Evolutionary conservation across 2,113 vertebrate genomes (phyloP), one percentile per base, ranked within the genome.

Genomic region (Bujurquina vittata): DNA sequence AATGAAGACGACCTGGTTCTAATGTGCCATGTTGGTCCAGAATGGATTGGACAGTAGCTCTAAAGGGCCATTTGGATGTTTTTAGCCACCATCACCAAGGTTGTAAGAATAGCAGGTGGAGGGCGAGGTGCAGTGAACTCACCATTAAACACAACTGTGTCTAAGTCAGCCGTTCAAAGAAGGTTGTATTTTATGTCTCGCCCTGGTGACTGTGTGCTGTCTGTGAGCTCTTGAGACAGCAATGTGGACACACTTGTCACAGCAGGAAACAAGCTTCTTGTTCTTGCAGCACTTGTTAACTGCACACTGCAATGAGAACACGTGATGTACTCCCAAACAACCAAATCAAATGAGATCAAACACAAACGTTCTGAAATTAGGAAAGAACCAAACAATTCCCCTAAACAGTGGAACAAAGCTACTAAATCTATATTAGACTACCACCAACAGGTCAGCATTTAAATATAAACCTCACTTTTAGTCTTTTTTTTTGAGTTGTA

Each of bases 191-290:
- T 46, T 35, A 33, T 31, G 54, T 37, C 1, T 18, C 2, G 31
- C 0, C 0, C 1, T 20, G 35, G 8, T 29, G 7, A 8, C 60
- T 20, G 22, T 1, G 23, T 1, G 26, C 37, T 15, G 3, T 9
- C 65, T 4, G 55, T 22, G 57, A 31, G 79, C 81, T 73, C 81
- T 81, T 74, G 26, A 29, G 75, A 81, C 82, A 67, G 43, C 46
- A 49, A 49, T 67, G 75, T 18, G n/a, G 15, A 67, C 82, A 75
- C 74, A 37, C 49, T 63, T 15, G 69, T 87, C 84, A 73, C 82
- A 82, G 82, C 76, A 67, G 79, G 62, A 77, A 67, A 35, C 54
- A 1, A 0, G 0, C 67, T 61, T 49, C 1, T 31, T 69, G 52
- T 22, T 22, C 29, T 54, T 8, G 40, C 60, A 35, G 65, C 29